Base-by-base conservation (phyloP, 2,113 vertebrate species). In the Malaclemys terrapin region DNA sequence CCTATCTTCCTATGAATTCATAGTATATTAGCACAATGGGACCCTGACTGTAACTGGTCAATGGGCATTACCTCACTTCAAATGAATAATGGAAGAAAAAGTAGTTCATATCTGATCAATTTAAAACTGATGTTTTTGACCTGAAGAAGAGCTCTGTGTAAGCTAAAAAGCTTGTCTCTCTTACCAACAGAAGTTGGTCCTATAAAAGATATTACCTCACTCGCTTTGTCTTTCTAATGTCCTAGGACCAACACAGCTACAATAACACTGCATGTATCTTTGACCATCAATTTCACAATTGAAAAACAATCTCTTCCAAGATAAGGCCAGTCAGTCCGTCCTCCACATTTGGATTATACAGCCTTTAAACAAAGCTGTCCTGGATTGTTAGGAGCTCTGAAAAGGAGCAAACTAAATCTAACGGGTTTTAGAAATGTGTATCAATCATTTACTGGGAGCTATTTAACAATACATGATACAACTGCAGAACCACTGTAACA, bases 401-500 rank as follows among this genome's bases (percentile, higher is more conserved):
- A 76, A 76, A 76, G 72, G 5, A 76, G 22, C 75, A 76, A 47
- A 76, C 72, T 76, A 45, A 76, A 47, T 47, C 4, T 76, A 76
- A 47, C 25, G 27, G 12, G 42, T 76, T 69, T 76, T 76, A 76
- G 24, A 25, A 47, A 76, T 76, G 12, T 76, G 5, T 38, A 72
- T 38, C 17, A n/a, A 72, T 72, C 10, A n/a, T 72, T 72, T 35
- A 38, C 27, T 65, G 10, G 72, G 22, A 47, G 42, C 6, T 25
- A 27, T 22, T 75, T 42, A 42, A 75, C n/a, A 42, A 38, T 10
- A 11, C 69, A 75, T 11, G 80, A 93, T 93, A 92, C 85, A 81
- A 5, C 87, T 47, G 50, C 53, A 91, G 92, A 96, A 95, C 93
- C 97, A 97, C 87, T 54, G 90, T 72, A 35, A 92, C 81, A 89